phyloP scores from a whole-genome alignment of 2,797 vertebrate species.

The Darevskia nairensis region DNA sequence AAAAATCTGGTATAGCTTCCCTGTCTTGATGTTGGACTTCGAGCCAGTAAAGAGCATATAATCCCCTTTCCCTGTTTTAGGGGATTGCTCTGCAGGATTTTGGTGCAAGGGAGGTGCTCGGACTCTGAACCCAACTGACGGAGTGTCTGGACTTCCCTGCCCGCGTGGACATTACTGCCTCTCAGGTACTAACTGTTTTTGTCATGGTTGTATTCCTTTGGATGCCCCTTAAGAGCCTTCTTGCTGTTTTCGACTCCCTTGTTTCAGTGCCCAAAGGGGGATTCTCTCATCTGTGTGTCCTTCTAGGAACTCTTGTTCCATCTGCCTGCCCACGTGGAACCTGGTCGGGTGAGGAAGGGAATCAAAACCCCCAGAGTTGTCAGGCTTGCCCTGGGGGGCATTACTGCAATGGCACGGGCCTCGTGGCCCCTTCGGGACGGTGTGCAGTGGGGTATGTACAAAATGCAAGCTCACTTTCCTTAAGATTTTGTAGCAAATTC shows the following conservation, averaged over 20 bases:
- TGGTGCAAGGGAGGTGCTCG: conserved; percentile 86
- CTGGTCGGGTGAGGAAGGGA: conserved; percentile 83
- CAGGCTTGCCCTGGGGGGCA: conserved; percentile 81
- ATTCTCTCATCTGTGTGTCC: not conserved
- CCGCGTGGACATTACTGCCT: conserved; percentile 89
- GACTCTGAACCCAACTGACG: conserved; percentile 80
- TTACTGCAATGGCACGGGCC: conserved; percentile 81
- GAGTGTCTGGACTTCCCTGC: conserved; percentile 82
- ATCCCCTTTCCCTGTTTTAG: conserved; percentile 62
- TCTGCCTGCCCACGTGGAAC: conserved; percentile 84
- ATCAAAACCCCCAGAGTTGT: conserved; percentile 77
- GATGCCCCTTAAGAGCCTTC: accelerated
- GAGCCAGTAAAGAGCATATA: not conserved
- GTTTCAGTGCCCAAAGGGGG: not conserved
- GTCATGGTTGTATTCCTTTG: accelerated
- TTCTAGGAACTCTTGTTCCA: conserved; percentile 80
- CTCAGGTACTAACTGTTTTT: conserved; percentile 74
- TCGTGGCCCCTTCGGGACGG: conserved; percentile 77
- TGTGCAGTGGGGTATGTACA: conserved; percentile 83
- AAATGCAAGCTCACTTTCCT: accelerated
- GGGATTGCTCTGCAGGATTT: conserved; percentile 86
- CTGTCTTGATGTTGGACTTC: not conserved
- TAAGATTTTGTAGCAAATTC: not conserved
- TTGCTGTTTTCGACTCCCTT: not conserved
- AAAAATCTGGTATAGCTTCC: not conserved